These are phyloP conservation scores for Meloidogyne hapla DNA, from an alignment of 1,140 invertebrate species.

Conservation along the genomic window DNA sequence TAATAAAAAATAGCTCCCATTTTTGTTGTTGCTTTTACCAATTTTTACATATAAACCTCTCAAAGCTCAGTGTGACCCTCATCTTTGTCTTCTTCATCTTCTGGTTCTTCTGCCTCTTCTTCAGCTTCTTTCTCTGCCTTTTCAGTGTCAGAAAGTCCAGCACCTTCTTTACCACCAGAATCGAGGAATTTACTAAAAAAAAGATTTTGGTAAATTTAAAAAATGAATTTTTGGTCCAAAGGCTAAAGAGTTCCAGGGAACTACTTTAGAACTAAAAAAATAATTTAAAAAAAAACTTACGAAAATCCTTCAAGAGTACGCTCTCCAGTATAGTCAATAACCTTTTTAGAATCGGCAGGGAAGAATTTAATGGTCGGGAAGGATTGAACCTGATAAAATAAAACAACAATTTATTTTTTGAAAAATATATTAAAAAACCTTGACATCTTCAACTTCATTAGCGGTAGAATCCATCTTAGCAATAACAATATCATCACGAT, in stretches of 20 bases:
- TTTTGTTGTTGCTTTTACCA: background rate
- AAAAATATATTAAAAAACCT: slow-evolving; percentile 64
- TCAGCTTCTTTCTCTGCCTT: slow-evolving; percentile 61
- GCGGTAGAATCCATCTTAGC: slow-evolving; percentile 97
- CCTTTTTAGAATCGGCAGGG: slow-evolving; percentile 68
- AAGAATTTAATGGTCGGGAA: slow-evolving; percentile 96
- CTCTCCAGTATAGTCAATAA: slow-evolving; percentile 88
- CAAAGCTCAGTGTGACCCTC: slow-evolving; percentile 46
- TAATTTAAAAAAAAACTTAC: background rate
- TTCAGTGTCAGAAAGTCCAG: slow-evolving; percentile 63
- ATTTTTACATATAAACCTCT: background rate
- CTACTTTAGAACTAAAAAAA: too few relatives aligned
- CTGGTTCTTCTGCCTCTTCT: slow-evolving; percentile 37
- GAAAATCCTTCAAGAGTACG: slow-evolving; percentile 86
- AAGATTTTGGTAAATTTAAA: background rate
- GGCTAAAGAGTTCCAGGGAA: too few relatives aligned
- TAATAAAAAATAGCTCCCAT: background rate
- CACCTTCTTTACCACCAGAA: slow-evolving; percentile 72
- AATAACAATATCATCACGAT: slow-evolving; percentile 80
- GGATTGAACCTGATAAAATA: slow-evolving; percentile 72
- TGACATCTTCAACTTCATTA: slow-evolving; percentile 87
- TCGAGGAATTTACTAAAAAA: slow-evolving; percentile 79
- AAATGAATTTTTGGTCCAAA: background rate
- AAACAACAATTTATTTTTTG: background rate
- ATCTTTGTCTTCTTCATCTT: slow-evolving; percentile 24